A percentile compares a stretch with the other conserved stretches of the same genome.
Evolutionary conservation across 64 coral and sea anemone species (phyloP).

Genomic region (Orbicella faveolata): DNA sequence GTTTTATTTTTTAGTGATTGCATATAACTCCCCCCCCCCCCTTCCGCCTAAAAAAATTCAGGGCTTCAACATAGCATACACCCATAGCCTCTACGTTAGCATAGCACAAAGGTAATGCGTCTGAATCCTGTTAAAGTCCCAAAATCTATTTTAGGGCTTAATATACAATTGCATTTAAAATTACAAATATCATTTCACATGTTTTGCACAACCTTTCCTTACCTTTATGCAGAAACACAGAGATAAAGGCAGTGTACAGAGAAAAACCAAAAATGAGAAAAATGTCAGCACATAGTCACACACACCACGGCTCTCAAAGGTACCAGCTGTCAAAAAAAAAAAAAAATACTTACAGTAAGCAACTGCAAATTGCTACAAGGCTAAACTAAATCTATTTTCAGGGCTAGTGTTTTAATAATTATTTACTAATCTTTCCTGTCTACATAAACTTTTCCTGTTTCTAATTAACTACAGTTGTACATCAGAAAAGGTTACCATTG

Average conservation of each 20-base stretch:
- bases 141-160: background rate
- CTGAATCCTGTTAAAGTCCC: no score
- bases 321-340: background rate
- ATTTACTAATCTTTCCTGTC: background rate
- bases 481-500: background rate
- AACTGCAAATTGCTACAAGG: background rate
- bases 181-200: no score
- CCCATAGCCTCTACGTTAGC: no score
- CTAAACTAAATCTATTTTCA: background rate
- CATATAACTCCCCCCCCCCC: no score
- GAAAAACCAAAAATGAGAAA: constrained; percentile 45
- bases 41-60: no score
- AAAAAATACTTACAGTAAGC: background rate
- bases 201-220: background rate
- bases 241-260: constrained; percentile 61
- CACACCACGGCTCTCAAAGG: constrained; percentile 10
- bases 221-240: constrained; percentile 76
- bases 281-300: constrained; percentile 57
- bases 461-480: background rate
- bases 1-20: no score
- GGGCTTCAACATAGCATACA: no score
- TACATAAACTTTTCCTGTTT: background rate
- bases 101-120: no score
- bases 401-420: background rate
- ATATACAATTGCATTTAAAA: no score